A percentile compares a stretch with the other conserved stretches of the same genome.
Evolutionary conservation across 2,888 invertebrate species (phyloP).

Genomic region (Lottia scabra): DNA sequence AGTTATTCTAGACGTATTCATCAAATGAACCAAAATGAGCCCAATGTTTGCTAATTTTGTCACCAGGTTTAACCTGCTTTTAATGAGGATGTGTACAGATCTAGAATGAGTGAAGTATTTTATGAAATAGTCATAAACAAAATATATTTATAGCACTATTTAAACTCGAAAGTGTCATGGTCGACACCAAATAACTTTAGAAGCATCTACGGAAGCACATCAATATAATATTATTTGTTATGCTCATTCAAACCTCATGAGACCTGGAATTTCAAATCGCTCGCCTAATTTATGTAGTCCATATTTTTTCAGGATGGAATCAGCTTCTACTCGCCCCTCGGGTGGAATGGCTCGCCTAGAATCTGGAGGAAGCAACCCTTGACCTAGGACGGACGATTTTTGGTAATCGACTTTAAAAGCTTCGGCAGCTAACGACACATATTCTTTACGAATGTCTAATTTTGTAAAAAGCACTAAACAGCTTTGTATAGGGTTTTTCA

Average conservation of each 20-base stretch:
- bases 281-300: slow-evolving; percentile 58
- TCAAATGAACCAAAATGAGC: no score
- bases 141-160: no score
- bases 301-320: slow-evolving; percentile 51
- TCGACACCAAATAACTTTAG: no score
- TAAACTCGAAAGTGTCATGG: no score
- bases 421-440: slow-evolving; percentile 47
- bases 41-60: no score
- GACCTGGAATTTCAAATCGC: slow-evolving; percentile 51
- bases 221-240: no score
- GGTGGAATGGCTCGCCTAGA: slow-evolving; percentile 42
- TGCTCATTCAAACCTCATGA: slow-evolving; percentile 17
- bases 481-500: slow-evolving; percentile 52
- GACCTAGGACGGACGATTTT: slow-evolving; percentile 37
- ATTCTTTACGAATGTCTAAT: slow-evolving; percentile 51
- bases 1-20: no score
- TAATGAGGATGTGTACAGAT: no score
- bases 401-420: slow-evolving; percentile 53
- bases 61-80: no score
- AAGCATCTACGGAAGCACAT: no score
- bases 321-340: slow-evolving; percentile 51
- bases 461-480: slow-evolving; percentile 49
- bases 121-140: no score
- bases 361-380: slow-evolving; percentile 37
- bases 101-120: no score